Base-by-base conservation (phyloP, 1,140 invertebrate genomes). In the Laupala kohalensis region DNA sequence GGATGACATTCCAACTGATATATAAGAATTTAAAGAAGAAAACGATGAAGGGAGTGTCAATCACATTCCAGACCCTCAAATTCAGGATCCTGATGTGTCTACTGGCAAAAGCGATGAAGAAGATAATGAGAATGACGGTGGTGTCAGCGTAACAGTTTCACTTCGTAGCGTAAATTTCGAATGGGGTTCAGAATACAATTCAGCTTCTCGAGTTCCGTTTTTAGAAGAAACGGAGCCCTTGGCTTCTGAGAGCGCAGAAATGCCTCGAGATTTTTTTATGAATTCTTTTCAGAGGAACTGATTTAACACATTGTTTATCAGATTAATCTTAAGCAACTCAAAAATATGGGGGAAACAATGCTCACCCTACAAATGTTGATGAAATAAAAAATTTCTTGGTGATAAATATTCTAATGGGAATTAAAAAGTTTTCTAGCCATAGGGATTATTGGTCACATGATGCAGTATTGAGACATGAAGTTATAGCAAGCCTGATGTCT, bases 401-500 rank as follows among this genome's bases (percentile, higher is more conserved):
- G 12, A 72, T 77, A n/a, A 76, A 78, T 67, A 70, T 77, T 28
- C 12, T 78, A 12, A 79, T 79, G 77, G 78, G 75, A 6, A 75
- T 78, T 26, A 77, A 78, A 71, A 73, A 73, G 70, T 65, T 74
- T 67, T 75, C 75, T 6, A 76, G 69, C 71, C 75, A 77, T 64
- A 72, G 73, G 63, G 74, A 77, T 74, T 81, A 81, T 71, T 82
- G 15, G 79, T 77, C 76, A 69, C 72, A 72, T 29, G 77, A 80
- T 76, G 28, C 72, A 68, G 75, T 78, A 74, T 77, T 82, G 53
- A 65, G 75, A 71, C 78, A 80, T 73, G 30, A 75, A 67, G 78
- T 78, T 72, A 78, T 82, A 67, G 74, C 76, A 72, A 74, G 71
- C 70, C 53, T 78, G 30, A 82, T 82, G 80, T 71, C 77, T 65